Evolutionary conservation across 2,888 invertebrate species (phyloP).

Genomic region (Steinernema scapterisci): DNA sequence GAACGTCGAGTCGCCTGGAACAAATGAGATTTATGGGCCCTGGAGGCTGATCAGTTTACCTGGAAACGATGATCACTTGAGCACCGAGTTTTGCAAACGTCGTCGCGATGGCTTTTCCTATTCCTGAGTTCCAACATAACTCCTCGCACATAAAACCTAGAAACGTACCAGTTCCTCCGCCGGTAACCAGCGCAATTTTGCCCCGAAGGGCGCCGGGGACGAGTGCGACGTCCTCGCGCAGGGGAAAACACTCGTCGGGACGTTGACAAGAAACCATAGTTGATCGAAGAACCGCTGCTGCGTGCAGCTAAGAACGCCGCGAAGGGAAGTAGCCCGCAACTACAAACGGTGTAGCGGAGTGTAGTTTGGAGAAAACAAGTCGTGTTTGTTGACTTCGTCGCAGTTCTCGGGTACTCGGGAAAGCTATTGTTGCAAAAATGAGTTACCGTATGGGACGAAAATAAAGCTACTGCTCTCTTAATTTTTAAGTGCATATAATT

Average conservation of each 20-base stretch:
- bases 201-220: conserved; percentile 58
- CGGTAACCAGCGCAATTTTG: conserved; percentile 72
- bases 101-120: conserved; percentile 71
- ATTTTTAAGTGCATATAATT: no score
- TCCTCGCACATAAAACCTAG: no score
- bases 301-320: background rate
- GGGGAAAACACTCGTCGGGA: conserved; percentile 53
- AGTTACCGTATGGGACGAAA: no score
- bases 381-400: no score
- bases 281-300: background rate
- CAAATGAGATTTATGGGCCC: background rate
- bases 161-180: conserved; percentile 71
- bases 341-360: conserved; percentile 10
- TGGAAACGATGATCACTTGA: conserved; percentile 71
- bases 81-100: conserved; percentile 71
- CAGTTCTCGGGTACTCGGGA: no score
- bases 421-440: no score
- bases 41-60: conserved; percentile 61
- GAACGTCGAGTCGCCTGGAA: conserved; percentile 69
- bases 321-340: background rate
- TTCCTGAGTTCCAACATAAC: conserved; percentile 48
- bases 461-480: no score
- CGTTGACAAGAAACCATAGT: conserved; percentile 46
- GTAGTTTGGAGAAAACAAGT: background rate
- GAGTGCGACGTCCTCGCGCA: conserved; percentile 47